phyloP scores from a whole-genome alignment of 2,113 vertebrate species.

The Microtus montanus region DNA sequence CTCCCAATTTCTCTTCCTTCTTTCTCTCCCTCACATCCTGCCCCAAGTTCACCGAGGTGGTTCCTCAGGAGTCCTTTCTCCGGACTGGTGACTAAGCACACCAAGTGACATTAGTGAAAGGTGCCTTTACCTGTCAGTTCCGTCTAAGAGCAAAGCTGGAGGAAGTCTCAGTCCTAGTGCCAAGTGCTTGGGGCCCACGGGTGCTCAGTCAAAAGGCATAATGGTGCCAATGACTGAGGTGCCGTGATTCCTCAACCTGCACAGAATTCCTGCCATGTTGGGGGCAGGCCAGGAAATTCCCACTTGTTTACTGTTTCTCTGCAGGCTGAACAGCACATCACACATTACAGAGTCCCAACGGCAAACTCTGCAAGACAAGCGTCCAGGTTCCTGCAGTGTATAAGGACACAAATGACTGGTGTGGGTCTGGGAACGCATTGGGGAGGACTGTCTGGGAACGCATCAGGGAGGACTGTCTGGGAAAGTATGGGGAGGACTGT shows the following conservation, averaged over 20 bases:
- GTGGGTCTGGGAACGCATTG: too few species aligned
- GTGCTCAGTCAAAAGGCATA: background rate
- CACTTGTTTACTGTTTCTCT: constrained; percentile 21
- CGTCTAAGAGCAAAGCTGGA: background rate
- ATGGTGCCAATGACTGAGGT: background rate
- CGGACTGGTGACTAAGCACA: background rate
- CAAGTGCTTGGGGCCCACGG: background rate
- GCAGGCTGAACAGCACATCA: background rate
- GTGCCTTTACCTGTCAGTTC: background rate
- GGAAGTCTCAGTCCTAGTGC: background rate
- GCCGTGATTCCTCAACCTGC: background rate
- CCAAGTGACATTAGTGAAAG: background rate
- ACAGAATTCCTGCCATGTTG: background rate
- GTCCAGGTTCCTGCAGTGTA: background rate
- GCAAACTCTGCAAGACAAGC: background rate
- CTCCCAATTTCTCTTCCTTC: background rate
- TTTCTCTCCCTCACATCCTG: background rate
- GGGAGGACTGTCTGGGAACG: too few species aligned
- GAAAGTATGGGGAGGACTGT: accelerated
- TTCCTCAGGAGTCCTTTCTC: background rate
- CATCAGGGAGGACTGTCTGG: accelerated
- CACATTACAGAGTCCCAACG: accelerated
- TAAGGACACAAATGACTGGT: background rate
- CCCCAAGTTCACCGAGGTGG: background rate
- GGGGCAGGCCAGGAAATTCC: background rate